These are phyloP conservation scores for Pterostichus madidus DNA, from an alignment of 2,888 invertebrate species.

Conservation along the genomic window DNA sequence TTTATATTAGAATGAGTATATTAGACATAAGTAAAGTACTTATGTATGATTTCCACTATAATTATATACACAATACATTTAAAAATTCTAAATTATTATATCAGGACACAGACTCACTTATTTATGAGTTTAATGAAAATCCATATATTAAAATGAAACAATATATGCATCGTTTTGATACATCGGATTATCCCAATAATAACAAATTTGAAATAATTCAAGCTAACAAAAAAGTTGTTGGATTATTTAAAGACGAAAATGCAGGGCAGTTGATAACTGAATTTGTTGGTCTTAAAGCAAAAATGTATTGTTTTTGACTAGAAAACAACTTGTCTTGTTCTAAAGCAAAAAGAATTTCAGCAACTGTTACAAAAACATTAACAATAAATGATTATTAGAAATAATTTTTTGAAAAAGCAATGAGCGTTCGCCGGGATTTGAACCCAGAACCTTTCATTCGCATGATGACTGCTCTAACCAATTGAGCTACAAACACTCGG, in stretches of 20 bases:
- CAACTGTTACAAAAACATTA: constrained; percentile 53
- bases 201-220: constrained; percentile 70
- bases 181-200: constrained; percentile 69
- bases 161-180: constrained; percentile 69
- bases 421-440: too few relatives aligned
- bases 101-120: constrained; percentile 68
- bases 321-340: constrained; percentile 48
- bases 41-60: constrained; percentile 72
- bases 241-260: constrained; percentile 73
- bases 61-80: constrained; percentile 68
- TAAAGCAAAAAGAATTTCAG: constrained; percentile 63
- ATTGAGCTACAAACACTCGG: too few relatives aligned
- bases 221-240: constrained; percentile 71
- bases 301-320: constrained; percentile 68
- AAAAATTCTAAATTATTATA: constrained; percentile 68
- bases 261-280: constrained; percentile 71
- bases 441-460: too few relatives aligned
- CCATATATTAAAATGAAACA: constrained; percentile 67
- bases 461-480: too few relatives aligned
- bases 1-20: constrained; percentile 67
- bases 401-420: too few relatives aligned
- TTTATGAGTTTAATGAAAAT: constrained; percentile 61
- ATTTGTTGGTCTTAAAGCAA: constrained; percentile 70
- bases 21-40: constrained; percentile 67
- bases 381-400: constrained; percentile 66